Base-by-base conservation (phyloP, 1,140 invertebrate genomes). In the Sycobia sp. region DNA sequence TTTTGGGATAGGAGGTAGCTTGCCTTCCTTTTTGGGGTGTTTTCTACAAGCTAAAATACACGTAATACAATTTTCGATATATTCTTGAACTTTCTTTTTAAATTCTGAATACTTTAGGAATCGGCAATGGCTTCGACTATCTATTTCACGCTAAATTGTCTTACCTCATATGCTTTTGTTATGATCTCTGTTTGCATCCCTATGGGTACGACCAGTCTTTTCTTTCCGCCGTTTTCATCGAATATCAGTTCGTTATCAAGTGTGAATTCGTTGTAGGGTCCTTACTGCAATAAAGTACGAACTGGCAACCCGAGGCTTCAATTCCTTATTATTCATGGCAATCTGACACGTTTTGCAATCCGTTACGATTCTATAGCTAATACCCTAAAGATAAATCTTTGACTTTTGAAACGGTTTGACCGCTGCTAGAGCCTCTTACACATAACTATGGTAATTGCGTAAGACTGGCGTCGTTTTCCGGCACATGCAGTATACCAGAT, bases 341-440 rank as follows among this genome's bases (percentile, higher is more conserved):
- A 59, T 63, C 43, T 70, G 56, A 32, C 81, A 74, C 13, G 79
- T 78, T 46, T 54, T 49, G 46, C 74, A n/a, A n/a, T n/a, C n/a
- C n/a, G n/a, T n/a, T n/a, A n/a, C n/a, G n/a, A n/a, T n/a, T n/a
- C n/a, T n/a, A n/a, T n/a, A n/a, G n/a, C n/a, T n/a, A n/a, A n/a
- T n/a, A n/a, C n/a, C n/a, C n/a, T n/a, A n/a, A n/a, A n/a, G n/a
- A n/a, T n/a, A n/a, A n/a, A n/a, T n/a, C n/a, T n/a, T n/a, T n/a
- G n/a, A n/a, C n/a, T n/a, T n/a, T n/a, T n/a, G n/a, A n/a, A 77
- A 56, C 76, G 13, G 53, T n/a, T n/a, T n/a, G n/a, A n/a, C n/a
- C n/a, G n/a, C n/a, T n/a, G n/a, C n/a, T n/a, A n/a, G n/a, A n/a
- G n/a, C n/a, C n/a, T n/a, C n/a, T n/a, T n/a, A n/a, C n/a, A n/a